Evolutionary conservation across 2,888 invertebrate genomes (phyloP).

Genomic region (Hoplodrina ambigua): DNA sequence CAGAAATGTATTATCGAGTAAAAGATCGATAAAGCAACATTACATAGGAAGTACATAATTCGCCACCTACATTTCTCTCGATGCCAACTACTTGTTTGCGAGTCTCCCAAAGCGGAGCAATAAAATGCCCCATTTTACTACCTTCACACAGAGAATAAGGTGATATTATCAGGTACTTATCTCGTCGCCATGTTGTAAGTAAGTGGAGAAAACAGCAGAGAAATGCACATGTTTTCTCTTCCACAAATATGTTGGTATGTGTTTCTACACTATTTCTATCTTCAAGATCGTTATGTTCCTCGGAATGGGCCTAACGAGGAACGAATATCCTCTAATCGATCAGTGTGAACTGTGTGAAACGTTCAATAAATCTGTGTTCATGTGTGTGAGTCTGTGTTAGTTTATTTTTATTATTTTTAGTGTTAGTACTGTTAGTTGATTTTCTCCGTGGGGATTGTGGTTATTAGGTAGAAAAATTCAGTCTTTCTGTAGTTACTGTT

Average conservation of each 20-base stretch:
- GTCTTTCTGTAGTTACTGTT: not conserved
- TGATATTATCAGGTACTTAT: constrained; percentile 49
- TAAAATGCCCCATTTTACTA: constrained; percentile 43
- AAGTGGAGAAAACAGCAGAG: constrained; percentile 21
- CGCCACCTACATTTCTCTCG: constrained; percentile 31
- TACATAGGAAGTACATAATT: constrained; percentile 35
- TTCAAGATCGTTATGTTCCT: constrained; percentile 43
- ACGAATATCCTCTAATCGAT: constrained; percentile 54
- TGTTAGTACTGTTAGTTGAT: not conserved
- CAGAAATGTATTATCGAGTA: constrained; percentile 7
- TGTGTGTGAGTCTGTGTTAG: constrained; percentile 6
- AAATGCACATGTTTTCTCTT: constrained; percentile 41
- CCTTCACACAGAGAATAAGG: constrained; percentile 23
- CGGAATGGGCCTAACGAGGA: constrained; percentile 44
- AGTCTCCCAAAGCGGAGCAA: constrained; percentile 2
- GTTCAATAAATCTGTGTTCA: constrained; percentile 44
- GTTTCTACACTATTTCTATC: constrained; percentile 56
- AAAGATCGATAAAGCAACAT: constrained; percentile 27
- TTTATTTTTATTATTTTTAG: constrained; percentile 20
- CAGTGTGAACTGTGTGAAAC: constrained; percentile 37
- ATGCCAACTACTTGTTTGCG: constrained; percentile 1
- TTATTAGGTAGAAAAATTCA: not conserved
- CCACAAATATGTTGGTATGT: constrained; percentile 39
- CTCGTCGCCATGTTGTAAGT: constrained; percentile 38
- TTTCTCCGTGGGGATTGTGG: not conserved